A percentile compares a stretch with the other conserved stretches of the same genome.
Conservation (phyloP, 2,888 invertebrate genomes). For the Acleris emargana region DNA sequence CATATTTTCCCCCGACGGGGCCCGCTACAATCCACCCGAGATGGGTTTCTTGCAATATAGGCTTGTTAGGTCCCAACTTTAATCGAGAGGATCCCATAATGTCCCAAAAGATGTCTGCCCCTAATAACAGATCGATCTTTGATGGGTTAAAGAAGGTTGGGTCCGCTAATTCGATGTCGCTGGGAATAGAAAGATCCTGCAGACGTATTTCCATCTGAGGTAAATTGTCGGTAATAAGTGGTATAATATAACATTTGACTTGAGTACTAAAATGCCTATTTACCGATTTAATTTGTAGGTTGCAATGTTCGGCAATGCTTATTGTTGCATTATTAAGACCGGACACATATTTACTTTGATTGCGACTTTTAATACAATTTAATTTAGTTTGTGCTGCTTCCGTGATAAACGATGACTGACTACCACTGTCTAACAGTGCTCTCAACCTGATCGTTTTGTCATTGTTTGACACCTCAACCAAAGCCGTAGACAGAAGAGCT, state of each 20-base stretch:
- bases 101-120: too few species aligned
- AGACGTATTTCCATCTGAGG: too few species aligned
- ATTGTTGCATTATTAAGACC: neutral
- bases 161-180: neutral
- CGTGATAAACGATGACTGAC: neutral
- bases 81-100: too few species aligned
- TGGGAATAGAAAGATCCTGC: neutral
- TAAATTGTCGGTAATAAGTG: too few species aligned
- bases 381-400: neutral
- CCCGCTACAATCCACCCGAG: neutral
- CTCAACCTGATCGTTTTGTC: neutral
- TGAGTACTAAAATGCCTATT: too few species aligned
- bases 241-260: too few species aligned
- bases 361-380: neutral
- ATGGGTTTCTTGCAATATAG: neutral
- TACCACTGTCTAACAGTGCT: neutral
- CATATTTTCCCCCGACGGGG: constrained; percentile 6
- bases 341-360: neutral
- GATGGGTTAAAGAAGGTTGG: neutral
- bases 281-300: too few species aligned
- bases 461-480: too few species aligned
- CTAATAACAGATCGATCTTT: neutral
- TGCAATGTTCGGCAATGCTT: too few species aligned
- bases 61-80: too few species aligned
- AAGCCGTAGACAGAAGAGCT: too few species aligned